These are phyloP conservation scores for Psittacula echo DNA, from an alignment of 2,797 vertebrate species.

Conservation along the genomic window DNA sequence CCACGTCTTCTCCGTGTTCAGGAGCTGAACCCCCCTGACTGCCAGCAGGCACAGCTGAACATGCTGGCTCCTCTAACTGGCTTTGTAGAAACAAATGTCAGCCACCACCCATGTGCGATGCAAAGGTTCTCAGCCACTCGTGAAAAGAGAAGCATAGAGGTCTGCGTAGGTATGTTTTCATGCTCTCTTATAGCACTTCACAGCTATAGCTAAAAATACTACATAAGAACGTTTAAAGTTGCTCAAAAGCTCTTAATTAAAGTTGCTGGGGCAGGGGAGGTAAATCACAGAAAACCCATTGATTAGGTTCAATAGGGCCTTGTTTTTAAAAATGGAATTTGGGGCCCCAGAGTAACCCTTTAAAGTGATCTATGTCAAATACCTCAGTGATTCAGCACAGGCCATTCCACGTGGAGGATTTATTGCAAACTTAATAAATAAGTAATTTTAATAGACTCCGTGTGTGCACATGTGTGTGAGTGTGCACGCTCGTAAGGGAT, in stretches of 20 bases:
- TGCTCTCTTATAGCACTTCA: not conserved
- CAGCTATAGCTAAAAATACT: conserved; percentile 27
- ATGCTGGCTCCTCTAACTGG: not conserved
- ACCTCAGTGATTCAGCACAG: conserved; percentile 37
- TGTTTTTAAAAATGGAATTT: conserved; percentile 52
- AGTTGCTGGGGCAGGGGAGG: not conserved
- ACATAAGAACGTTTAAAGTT: not conserved
- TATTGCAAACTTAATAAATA: conserved; percentile 38
- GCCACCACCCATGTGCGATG: fast-evolving
- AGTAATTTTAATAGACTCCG: conserved; percentile 41
- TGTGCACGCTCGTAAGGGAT: conserved; percentile 22
- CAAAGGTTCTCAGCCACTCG: fast-evolving
- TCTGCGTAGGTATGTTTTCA: not conserved
- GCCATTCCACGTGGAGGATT: conserved; percentile 33
- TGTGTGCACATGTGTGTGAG: not conserved
- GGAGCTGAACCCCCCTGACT: not conserved
- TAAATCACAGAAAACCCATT: conserved; percentile 54
- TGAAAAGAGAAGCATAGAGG: not conserved
- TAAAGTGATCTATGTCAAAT: conserved; percentile 48
- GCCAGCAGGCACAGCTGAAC: not conserved
- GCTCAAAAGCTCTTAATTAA: conserved; percentile 30
- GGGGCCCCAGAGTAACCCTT: conserved; percentile 39
- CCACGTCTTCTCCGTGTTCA: fast-evolving
- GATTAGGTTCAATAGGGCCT: conserved; percentile 48
- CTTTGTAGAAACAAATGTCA: not conserved